These are phyloP conservation scores for Natator depressus DNA, from an alignment of 2,113 vertebrate genomes.

Conservation along the genomic window DNA sequence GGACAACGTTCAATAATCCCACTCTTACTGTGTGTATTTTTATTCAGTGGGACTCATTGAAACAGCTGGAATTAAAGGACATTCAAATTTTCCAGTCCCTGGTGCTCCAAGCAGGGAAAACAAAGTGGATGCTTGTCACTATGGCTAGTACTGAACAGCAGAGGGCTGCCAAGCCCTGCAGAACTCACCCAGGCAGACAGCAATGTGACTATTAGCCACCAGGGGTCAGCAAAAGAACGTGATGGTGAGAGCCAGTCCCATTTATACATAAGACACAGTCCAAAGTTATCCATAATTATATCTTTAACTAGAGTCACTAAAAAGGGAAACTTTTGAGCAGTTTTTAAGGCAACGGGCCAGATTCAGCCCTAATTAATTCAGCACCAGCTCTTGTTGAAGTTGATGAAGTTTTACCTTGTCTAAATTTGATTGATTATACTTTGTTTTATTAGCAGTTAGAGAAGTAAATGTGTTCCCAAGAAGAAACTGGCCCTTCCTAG, in stretches of 20 bases:
- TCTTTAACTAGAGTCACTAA: background rate
- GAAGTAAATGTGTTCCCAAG: background rate
- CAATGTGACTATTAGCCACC: background rate
- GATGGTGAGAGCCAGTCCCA: background rate
- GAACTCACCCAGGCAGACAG: background rate
- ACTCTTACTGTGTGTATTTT: background rate
- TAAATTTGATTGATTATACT: background rate
- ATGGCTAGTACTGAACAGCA: background rate
- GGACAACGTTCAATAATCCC: background rate
- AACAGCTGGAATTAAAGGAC: background rate
- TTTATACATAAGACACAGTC: background rate
- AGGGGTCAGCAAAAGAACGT: constrained; percentile 39
- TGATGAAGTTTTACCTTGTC: background rate
- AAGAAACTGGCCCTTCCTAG: background rate
- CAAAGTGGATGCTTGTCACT: background rate
- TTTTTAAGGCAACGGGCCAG: background rate
- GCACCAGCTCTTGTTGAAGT: background rate
- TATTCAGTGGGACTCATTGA: background rate
- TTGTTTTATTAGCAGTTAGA: background rate
- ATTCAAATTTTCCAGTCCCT: background rate
- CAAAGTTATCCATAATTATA: background rate
- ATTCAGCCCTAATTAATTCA: background rate
- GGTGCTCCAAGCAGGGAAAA: background rate
- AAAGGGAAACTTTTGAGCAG: background rate
- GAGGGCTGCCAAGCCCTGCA: background rate